Base-by-base conservation (phyloP, 2,888 invertebrate species). In the Gymnosoma rotundatum region DNA sequence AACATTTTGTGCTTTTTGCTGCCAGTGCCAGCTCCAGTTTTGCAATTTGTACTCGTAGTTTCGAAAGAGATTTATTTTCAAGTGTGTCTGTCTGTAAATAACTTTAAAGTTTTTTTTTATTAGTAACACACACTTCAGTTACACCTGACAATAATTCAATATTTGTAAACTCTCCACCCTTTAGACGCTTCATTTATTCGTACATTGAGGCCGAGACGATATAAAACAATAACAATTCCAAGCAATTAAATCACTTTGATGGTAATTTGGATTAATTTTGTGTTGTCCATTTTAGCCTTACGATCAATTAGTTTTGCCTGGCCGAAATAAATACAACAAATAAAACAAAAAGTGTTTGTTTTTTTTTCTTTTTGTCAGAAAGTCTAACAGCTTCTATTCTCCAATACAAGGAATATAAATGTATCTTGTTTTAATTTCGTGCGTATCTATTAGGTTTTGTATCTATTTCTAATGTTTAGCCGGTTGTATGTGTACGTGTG, bases 231-330 rank as follows among this genome's bases (percentile, higher is more conserved):
- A 83, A 84, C 88, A 91, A 91, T 92, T 92, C 92, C 92, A 90
- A 91, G 91, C 92, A 92, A 92, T 92, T 92, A 92, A 92, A 92
- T 92, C 92, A 92, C 91, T 92, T 92, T 92, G 91, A 92, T 92
- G 91, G 90, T 92, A 92, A 92, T 92, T 92, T 91, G 91, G 92
- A 92, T 92, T 92, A 92, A 92, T 92, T 91, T 91, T 90, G 90
- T 90, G 89, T 91, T 91, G 91, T 90, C 91, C 88, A 88, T 88
- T 88, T 88, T 84, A 86, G 87, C 83, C 87, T 87, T 86, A 86
- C 87, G 87, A 88, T 89, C 91, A 91, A 92, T 92, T 92, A 91
- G 91, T 91, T 89, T 90, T 89, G 87, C 88, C 74, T 78, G 52
- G 54, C 38, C 54, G 78, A 69, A 69, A 69, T 52, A 50, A 10